Conservation (phyloP, 2,113 vertebrate species). For the Serilophus lunatus region DNA sequence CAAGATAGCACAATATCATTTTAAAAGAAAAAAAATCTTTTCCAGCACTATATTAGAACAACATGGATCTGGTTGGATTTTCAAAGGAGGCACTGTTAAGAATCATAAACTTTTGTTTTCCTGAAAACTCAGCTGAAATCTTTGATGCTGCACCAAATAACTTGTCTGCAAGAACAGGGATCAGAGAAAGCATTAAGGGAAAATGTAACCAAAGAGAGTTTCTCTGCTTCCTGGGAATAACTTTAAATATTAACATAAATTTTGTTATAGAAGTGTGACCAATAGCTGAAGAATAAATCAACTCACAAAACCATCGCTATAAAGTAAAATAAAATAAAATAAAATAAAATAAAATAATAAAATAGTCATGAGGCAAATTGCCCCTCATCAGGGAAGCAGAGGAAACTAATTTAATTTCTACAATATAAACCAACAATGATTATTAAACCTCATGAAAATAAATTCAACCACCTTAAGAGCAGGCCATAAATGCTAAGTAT, state of each 20-base stretch:
- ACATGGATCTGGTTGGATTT: not conserved
- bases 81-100: not conserved
- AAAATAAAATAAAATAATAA: not conserved
- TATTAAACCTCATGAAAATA: conserved; percentile 8
- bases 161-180: not conserved
- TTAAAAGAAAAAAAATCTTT: not conserved
- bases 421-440: not conserved
- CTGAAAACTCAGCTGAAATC: not conserved
- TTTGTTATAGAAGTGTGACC: not conserved
- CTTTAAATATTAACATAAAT: not conserved
- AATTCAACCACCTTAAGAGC: conserved; percentile 12
- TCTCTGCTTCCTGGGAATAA: not conserved
- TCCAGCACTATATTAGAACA: not conserved
- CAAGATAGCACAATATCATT: not conserved
- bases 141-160: not conserved
- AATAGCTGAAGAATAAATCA: not conserved
- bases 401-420: conserved; percentile 26
- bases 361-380: not conserved
- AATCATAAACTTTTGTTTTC: not conserved
- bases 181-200: not conserved
- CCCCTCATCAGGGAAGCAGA: not conserved
- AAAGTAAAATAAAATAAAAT: not conserved
- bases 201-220: not conserved
- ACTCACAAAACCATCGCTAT: not conserved
- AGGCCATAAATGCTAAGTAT: not conserved